Percentiles rank a stretch among this genome's conserved stretches.
phyloP scores from a whole-genome alignment of 2,113 vertebrate genomes.

The Pelusios castaneus region DNA sequence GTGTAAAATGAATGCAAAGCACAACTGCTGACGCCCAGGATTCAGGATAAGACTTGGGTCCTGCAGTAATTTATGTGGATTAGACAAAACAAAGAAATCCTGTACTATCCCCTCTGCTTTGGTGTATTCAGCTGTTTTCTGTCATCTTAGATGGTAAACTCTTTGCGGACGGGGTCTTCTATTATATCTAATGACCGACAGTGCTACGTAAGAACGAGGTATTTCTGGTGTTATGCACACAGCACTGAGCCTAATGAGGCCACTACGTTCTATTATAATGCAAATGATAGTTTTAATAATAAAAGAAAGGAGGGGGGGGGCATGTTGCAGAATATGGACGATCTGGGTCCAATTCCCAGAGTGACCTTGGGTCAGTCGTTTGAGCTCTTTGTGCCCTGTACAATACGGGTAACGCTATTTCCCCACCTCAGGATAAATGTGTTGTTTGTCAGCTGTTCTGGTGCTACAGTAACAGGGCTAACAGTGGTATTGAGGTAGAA shows the following conservation, averaged over 20 bases:
- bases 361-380: background rate
- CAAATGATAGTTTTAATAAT: background rate
- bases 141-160: background rate
- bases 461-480: background rate
- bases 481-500: background rate
- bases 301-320: background rate
- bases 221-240: background rate
- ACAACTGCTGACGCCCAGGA: background rate
- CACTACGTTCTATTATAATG: background rate
- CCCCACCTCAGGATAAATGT: background rate
- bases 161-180: background rate
- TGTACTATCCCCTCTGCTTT: background rate
- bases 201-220: background rate
- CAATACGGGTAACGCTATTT: background rate
- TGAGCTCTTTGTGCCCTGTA: background rate
- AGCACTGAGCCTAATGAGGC: background rate
- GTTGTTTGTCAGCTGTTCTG: background rate
- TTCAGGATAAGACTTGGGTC: background rate
- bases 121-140: background rate
- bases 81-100: constrained; percentile 2
- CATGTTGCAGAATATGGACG: background rate
- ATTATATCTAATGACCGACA: background rate
- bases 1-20: background rate
- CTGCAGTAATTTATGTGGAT: background rate
- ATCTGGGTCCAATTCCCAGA: background rate